A percentile compares a stretch with the other conserved stretches of the same genome.
phyloP scores from a whole-genome alignment of 1,140 invertebrate genomes.

The Odontomachus brunneus region DNA sequence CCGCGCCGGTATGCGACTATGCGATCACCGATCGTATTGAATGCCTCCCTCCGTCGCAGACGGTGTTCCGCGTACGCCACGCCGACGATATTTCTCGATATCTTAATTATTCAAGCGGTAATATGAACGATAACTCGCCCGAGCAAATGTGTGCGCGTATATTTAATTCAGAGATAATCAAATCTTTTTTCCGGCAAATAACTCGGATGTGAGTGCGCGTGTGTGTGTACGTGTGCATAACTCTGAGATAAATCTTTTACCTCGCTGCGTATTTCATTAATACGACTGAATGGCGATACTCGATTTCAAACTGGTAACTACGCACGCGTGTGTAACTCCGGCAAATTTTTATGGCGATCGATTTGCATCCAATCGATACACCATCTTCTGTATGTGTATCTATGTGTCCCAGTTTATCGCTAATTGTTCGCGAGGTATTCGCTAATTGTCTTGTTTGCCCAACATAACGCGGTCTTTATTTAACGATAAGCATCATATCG shows the following conservation, averaged over 20 bases:
- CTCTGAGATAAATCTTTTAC: conserved; percentile 9
- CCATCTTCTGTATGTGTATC: not conserved
- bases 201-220: not conserved
- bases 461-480: conserved; percentile 25
- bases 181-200: not conserved
- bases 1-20: conserved; percentile 31
- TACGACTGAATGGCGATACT: not conserved
- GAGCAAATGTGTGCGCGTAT: too few species aligned
- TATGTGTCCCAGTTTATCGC: not conserved
- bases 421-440: conserved; percentile 3
- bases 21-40: too few species aligned
- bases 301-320: not conserved
- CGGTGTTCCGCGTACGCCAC: not conserved
- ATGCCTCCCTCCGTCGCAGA: not conserved
- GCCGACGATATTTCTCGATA: not conserved
- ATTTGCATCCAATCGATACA: not conserved
- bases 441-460: not conserved
- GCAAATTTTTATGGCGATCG: not conserved
- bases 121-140: not conserved
- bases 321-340: not conserved
- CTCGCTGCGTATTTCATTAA: not conserved
- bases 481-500: conserved; percentile 29
- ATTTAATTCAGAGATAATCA: conserved; percentile 13
- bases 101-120: conserved; percentile 29
- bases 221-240: too few species aligned